Conservation (phyloP, 2,888 invertebrate species). For the Nesidiocoris tenuis region DNA sequence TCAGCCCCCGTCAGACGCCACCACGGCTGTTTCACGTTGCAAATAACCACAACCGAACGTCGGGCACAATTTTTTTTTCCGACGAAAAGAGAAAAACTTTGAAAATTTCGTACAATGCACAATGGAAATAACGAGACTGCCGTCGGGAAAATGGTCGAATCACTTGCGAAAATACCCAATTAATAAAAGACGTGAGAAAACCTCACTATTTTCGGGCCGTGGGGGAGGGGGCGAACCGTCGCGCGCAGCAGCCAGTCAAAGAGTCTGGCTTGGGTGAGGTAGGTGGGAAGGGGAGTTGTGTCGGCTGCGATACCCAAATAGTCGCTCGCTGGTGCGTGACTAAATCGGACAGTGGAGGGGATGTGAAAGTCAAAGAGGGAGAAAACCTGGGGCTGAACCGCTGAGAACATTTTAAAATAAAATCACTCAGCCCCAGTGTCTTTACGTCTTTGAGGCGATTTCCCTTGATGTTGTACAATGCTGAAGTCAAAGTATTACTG, state of each 20-base stretch:
- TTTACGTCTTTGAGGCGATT: no score
- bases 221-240: neutral
- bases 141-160: neutral
- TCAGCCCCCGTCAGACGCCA: constrained; percentile 14
- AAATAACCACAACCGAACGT: neutral
- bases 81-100: no score
- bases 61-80: no score
- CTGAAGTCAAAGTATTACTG: no score
- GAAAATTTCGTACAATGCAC: neutral
- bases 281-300: constrained; percentile 1
- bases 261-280: neutral
- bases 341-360: constrained; percentile 26
- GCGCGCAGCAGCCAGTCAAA: neutral
- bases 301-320: constrained; percentile 36
- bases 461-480: no score
- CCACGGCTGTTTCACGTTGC: constrained; percentile 12
- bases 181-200: neutral
- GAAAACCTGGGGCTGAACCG: neutral
- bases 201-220: neutral
- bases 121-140: neutral
- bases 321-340: constrained; percentile 41
- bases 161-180: neutral
- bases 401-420: neutral
- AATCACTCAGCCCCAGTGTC: neutral
- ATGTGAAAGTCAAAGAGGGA: no score